A percentile compares a stretch with the other conserved stretches of the same genome.
phyloP scores from a whole-genome alignment of 2,797 vertebrate genomes.

The Pipistrellus pygmaeus region DNA sequence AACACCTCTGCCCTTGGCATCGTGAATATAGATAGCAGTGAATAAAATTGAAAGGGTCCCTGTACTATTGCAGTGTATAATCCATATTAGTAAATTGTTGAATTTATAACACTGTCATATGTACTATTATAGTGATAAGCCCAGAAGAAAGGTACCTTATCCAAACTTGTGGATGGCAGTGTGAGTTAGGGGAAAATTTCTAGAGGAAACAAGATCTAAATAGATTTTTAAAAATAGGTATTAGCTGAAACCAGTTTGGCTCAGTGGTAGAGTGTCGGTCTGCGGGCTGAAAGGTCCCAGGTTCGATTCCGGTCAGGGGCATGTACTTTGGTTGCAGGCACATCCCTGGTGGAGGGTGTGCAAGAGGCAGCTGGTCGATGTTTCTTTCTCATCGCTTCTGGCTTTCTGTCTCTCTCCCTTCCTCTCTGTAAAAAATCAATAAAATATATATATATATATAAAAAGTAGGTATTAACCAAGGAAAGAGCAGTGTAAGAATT shows the following conservation, averaged over 20 bases:
- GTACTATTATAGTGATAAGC: constrained; percentile 20
- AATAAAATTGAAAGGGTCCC: constrained; percentile 37
- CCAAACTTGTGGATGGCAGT: not conserved
- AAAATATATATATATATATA: no score
- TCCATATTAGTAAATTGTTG: constrained; percentile 13
- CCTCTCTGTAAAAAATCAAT: no score
- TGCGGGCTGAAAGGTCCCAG: no score
- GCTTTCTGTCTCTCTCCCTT: no score
- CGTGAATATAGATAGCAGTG: not conserved
- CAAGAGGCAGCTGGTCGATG: no score
- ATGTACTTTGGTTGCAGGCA: no score
- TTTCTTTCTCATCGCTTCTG: no score
- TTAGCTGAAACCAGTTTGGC: no score
- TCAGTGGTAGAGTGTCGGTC: no score
- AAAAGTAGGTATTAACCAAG: not conserved
- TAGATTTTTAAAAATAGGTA: not conserved
- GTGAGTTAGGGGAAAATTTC: constrained; percentile 2
- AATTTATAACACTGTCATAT: not conserved
- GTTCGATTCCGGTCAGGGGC: no score
- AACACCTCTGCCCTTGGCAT: not conserved
- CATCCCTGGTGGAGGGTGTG: no score
- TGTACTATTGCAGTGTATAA: constrained; percentile 10
- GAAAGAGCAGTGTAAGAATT: not conserved
- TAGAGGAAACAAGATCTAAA: constrained; percentile 42
- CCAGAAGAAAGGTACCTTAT: constrained; percentile 44